A percentile compares a stretch with the other conserved stretches of the same genome.
phyloP scores from a whole-genome alignment of 2,797 vertebrate species.

The Enteromius anoplus region DNA sequence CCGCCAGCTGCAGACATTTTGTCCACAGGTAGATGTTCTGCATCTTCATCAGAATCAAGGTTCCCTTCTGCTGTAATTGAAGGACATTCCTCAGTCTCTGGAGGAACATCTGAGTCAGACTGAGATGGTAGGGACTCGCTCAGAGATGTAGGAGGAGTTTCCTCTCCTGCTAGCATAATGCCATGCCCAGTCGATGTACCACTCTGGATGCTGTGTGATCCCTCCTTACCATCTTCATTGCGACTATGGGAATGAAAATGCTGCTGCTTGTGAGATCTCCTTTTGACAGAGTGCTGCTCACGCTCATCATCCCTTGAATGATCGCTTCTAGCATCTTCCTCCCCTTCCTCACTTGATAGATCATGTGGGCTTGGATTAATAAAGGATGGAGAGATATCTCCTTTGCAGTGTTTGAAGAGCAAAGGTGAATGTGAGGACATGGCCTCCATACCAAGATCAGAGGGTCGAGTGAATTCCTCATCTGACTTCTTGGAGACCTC shows the following conservation, averaged over 20 bases:
- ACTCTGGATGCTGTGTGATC: slow-evolving; percentile 69
- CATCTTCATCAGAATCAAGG: slow-evolving; percentile 96
- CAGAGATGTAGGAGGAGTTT: slow-evolving; percentile 93
- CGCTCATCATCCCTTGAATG: slow-evolving; percentile 70
- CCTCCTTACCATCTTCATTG: slow-evolving; percentile 68
- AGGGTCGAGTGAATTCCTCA: slow-evolving; percentile 65
- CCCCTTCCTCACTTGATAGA: slow-evolving; percentile 85
- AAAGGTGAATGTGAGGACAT: slow-evolving; percentile 76
- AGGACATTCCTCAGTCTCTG: slow-evolving; percentile 96
- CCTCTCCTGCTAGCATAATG: slow-evolving; percentile 82
- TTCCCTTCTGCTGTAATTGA: slow-evolving; percentile 97
- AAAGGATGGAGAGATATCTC: slow-evolving; percentile 93
- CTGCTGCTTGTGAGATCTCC: slow-evolving; percentile 78
- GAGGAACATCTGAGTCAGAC: slow-evolving; percentile 96
- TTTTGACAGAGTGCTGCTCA: slow-evolving; percentile 82
- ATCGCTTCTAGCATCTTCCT: slow-evolving; percentile 77
- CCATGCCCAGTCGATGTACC: slow-evolving; percentile 71
- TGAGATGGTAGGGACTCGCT: slow-evolving; percentile 95
- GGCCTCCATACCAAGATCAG: slow-evolving; percentile 70
- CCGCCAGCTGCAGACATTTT: slow-evolving; percentile 77
- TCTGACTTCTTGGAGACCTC: slow-evolving; percentile 62
- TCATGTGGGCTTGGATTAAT: slow-evolving; percentile 90
- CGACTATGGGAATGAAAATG: slow-evolving; percentile 67
- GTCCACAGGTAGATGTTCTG: slow-evolving; percentile 95
- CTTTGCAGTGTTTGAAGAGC: slow-evolving; percentile 83